Evolutionary conservation across 2,113 vertebrate genomes (phyloP), one percentile per base, ranked within the genome.

Genomic region (Actenoides hombroni): DNA sequence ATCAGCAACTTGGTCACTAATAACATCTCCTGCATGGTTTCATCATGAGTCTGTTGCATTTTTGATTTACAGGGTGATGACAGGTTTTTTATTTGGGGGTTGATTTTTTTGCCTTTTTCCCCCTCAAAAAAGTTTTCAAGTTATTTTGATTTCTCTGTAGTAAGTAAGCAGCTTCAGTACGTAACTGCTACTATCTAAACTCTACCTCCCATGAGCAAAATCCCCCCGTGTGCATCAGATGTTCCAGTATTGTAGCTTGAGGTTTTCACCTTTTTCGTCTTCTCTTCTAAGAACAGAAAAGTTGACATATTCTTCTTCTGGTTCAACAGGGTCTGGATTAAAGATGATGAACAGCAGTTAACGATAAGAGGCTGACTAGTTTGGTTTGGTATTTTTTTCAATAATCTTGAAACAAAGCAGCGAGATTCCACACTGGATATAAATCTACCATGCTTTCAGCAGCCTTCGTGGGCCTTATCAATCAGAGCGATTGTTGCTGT

Each of bases 231-330:
- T 11, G 1, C 44, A 53, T 69, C 37, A 76, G 24, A 31, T 80
- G 21, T 44, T 76, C 14, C 29, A 28, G 0, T 60, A 16, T 31
- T 73, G 53, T 1, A 83, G 83, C 26, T 20, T 70, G 13, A 79
- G 18, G 5, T 71, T 76, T 65, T 97, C n/a, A 97, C 97, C 97
- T 92, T 90, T 81, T 88, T 81, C 91, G n/a, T 91, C 37, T 88
- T 93, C 67, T 65, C 87, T 83, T 88, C 64, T 82, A 46, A 46
- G 29, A 76, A 77, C 10, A 25, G 73, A 5, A 21, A 96, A 78
- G 48, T 80, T 94, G 64, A 90, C 11, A 2, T 98, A 98, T 10
- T 96, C 91, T 51, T 96, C 64, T 67, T 96, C 87, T 51, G 70
- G 33, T 40, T 59, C 61, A 61, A 79, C 16, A 26, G 11, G 65